Percentiles rank a stretch among this genome's conserved stretches.
These are phyloP conservation scores for Aculops lycopersici DNA, from an alignment of 1,140 invertebrate genomes.

Conservation along the genomic window DNA sequence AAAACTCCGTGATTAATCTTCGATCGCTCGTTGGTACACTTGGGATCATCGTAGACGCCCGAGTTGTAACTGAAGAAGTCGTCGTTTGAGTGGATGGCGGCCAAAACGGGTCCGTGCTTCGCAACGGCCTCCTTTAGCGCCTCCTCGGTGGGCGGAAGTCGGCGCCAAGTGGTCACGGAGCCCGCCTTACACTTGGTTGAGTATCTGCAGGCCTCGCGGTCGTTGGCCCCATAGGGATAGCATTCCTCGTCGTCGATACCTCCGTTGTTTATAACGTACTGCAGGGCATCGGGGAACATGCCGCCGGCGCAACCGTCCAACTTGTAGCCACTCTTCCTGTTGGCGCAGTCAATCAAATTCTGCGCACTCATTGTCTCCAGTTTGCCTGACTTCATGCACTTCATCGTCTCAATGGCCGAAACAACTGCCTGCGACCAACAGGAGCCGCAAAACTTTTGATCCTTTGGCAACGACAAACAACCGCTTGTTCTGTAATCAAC, in stretches of 20 bases:
- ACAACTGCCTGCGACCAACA: conserved; percentile 9
- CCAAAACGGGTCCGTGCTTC: conserved; percentile 21
- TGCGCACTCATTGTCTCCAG: conserved; percentile 1
- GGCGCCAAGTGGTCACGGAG: not conserved
- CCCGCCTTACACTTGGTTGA: not conserved
- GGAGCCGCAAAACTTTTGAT: conserved; percentile 2
- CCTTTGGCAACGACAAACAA: not conserved
- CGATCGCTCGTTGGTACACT: conserved; percentile 1
- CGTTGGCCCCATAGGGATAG: conserved; percentile 6
- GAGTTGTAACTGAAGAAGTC: conserved; percentile 20
- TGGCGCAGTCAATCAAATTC: conserved; percentile 1
- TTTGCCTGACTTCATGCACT: not conserved
- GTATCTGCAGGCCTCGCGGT: conserved; percentile 3
- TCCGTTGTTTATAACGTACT: conserved; percentile 2
- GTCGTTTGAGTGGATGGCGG: conserved; percentile 19
- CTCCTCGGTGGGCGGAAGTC: not conserved
- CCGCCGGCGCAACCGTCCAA: conserved; percentile 8
- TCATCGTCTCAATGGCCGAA: conserved; percentile 2
- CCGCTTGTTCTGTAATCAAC: not conserved
- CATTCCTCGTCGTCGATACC: conserved; percentile 15
- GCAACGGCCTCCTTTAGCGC: not conserved
- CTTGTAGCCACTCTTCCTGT: conserved; percentile 7
- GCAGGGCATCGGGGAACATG: conserved; percentile 2
- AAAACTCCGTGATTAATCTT: conserved; percentile 12
- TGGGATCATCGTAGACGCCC: conserved; percentile 30